Evolutionary conservation across 1,140 invertebrate species (phyloP), one percentile per base, ranked within the genome.

Genomic region (Triops longicaudatus): DNA sequence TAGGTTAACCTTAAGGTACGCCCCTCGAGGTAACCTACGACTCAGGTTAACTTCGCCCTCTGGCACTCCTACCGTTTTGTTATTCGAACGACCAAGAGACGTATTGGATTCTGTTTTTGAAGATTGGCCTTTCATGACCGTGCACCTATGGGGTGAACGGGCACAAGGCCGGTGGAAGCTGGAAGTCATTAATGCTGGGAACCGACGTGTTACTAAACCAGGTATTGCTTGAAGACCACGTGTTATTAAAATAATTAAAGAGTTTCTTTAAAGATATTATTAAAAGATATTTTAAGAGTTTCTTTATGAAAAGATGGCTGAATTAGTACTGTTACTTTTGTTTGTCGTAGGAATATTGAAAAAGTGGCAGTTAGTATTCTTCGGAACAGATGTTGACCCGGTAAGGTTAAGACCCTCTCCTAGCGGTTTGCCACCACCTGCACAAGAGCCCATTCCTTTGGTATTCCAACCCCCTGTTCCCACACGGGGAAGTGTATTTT

Each of bases 41-140:
- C 90, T 44, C 31, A 76, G 78, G 22, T 85, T 96, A 4, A 95
- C 93, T 7, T 96, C 94, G 0, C 93, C 93, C 0, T 92, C 93
- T 91, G 93, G 93, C 14, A 96, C 94, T 0, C 92, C 91, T 0
- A 95, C 93, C 6, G 93, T 92, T 0, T 85, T 98, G 73, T 85
- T 98, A 12, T 95, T 94, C 82, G 93, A 95, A 83, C 87, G 97
- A 79, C 93, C 93, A 0, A 86, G 94, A 74, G 97, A 99, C 84
- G 91, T 95, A n/a, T 89, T 93, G 63, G 92, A 91, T 81, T 94
- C 94, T 6, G 97, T 95, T 81, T 98, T 98, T 83, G 94, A 97
- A 83, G 94, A 98, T 82, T 99, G 97, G 94, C 96, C 95, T 17
- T 99, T 99, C 87, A 88, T 98, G 80, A 96, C 94, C 79, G 95